These are phyloP conservation scores for Pangasius krempfi DNA, from an alignment of 2,797 vertebrate species.

Conservation along the genomic window DNA sequence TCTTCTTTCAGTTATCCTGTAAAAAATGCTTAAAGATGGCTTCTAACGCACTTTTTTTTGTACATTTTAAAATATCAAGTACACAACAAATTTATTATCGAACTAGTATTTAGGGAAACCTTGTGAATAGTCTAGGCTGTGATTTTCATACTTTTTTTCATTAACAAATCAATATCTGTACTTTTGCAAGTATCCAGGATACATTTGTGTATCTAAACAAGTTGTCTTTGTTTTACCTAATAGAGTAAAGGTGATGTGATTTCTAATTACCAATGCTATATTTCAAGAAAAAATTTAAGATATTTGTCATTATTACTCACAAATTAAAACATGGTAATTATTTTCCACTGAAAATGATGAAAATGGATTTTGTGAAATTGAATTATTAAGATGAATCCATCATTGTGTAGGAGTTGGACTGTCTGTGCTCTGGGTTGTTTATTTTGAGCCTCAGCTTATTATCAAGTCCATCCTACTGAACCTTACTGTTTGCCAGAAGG, in stretches of 20 bases:
- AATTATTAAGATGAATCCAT: slow-evolving; percentile 12
- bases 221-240: neutral
- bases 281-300: neutral
- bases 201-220: neutral
- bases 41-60: neutral
- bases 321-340: neutral
- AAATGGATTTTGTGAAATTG: slow-evolving; percentile 11
- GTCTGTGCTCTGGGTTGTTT: slow-evolving; percentile 38
- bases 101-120: neutral
- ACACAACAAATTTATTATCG: neutral
- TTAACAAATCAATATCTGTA: neutral
- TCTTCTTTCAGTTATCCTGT: neutral
- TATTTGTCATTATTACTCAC: neutral
- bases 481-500: neutral
- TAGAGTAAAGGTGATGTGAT: neutral
- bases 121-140: neutral
- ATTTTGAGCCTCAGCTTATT: slow-evolving; percentile 29
- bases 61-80: neutral
- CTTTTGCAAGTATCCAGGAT: neutral
- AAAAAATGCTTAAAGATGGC: neutral
- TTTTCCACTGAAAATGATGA: neutral
- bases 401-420: slow-evolving; percentile 23
- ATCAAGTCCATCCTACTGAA: slow-evolving; percentile 44
- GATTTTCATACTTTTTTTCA: neutral
- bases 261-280: neutral